Evolutionary conservation across 35 echinoderm and acorn worm genomes (phyloP).

Genomic region (Strongylocentrotus purpuratus): DNA sequence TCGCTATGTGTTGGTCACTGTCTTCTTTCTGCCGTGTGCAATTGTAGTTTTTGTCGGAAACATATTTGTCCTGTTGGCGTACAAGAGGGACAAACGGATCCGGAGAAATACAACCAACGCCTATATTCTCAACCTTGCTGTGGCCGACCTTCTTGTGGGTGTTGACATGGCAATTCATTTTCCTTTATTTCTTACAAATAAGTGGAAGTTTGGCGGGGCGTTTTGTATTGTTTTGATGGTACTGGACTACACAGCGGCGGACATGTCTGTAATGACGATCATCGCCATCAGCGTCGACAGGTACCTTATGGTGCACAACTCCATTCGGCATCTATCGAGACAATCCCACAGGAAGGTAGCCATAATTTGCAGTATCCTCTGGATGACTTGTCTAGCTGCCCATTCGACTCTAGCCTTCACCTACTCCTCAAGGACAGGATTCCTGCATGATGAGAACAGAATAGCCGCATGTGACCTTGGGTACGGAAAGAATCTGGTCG

Average conservation of each 20-base stretch:
- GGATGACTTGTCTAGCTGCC: neutral
- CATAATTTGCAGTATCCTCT: neutral
- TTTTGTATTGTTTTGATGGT: neutral
- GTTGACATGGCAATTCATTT: neutral
- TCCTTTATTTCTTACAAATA: neutral
- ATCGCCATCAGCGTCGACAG: constrained; percentile 1
- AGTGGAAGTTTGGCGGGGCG: neutral
- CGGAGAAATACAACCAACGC: constrained; percentile 4
- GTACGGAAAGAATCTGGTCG: neutral
- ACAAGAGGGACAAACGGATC: neutral
- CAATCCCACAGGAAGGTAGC: neutral
- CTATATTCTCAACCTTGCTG: neutral
- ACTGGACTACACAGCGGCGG: neutral
- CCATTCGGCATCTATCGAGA: neutral
- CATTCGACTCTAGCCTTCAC: neutral
- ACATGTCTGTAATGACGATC: constrained; percentile 32
- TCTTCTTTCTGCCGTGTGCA: neutral
- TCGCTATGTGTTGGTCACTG: neutral
- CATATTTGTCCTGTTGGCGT: neutral
- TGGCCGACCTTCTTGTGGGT: constrained; percentile 9
- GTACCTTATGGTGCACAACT: neutral
- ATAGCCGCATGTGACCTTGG: neutral
- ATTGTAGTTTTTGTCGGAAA: neutral
- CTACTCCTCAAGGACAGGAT: neutral
- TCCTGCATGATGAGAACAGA: neutral